phyloP scores from a whole-genome alignment of 2,888 invertebrate species.

The Aethes cnicana region DNA sequence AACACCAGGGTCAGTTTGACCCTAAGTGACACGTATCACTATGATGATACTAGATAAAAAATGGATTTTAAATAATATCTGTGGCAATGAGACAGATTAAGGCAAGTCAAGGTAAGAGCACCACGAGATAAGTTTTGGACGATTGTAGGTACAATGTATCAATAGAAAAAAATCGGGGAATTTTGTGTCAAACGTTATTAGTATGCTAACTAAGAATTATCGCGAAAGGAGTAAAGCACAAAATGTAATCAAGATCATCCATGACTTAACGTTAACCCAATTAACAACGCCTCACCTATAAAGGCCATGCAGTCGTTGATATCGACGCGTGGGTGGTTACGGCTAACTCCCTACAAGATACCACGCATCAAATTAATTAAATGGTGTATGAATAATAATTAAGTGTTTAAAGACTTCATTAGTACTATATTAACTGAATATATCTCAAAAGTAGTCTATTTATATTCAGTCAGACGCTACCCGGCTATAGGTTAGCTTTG shows the following conservation, averaged over 20 bases:
- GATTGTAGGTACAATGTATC: neutral
- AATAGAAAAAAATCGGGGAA: neutral
- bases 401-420: conserved; percentile 3
- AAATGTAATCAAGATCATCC: conserved; percentile 11
- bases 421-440: neutral
- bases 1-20: too few species aligned
- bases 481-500: too few species aligned
- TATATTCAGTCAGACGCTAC: too few species aligned
- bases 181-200: neutral
- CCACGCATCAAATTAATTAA: conserved; percentile 13
- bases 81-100: too few species aligned
- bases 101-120: too few species aligned
- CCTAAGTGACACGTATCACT: too few species aligned
- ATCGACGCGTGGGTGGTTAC: conserved; percentile 30
- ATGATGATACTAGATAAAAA: too few species aligned
- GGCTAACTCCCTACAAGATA: conserved; percentile 12
- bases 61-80: too few species aligned
- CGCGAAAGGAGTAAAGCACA: neutral
- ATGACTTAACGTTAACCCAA: conserved; percentile 11
- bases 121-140: neutral
- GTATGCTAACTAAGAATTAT: neutral
- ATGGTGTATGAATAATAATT: conserved; percentile 3
- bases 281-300: conserved; percentile 35
- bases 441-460: neutral
- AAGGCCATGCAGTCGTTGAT: conserved; percentile 35